Evolutionary conservation across 2,113 vertebrate genomes (phyloP), one percentile per base, ranked within the genome.

Genomic region (Callipepla californica): DNA sequence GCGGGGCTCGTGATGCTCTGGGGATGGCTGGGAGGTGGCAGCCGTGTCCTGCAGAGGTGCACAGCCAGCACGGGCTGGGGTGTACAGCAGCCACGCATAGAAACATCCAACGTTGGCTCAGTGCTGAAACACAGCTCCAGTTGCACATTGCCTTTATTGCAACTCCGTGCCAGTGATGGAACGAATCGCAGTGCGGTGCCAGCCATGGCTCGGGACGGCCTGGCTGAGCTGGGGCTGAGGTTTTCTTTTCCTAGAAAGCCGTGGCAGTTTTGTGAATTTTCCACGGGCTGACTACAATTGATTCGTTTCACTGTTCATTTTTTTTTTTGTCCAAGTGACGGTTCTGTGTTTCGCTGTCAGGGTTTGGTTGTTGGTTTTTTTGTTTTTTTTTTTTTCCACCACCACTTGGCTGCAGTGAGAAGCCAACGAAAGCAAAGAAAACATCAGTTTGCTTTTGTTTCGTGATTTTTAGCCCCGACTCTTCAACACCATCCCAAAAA

Each of bases 241-340:
- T 58, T 6, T 19, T 81, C 62, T 26, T 85, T 96, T 89, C 93
- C 92, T 92, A 77, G 93, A 95, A 93, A 95, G 93, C 90, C 1
- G 0, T 25, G 90, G 93, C 85, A 70, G 76, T 47, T 91, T 66
- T 67, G 6, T 28, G 42, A 63, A 28, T 92, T 95, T 96, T 96
- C 94, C 96, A 38, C 79, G 23, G 0, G 65, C 19, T 0, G 1
- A 26, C 76, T 90, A 7, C 50, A 23, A 70, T 18, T 80, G 80
- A 75, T 86, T 85, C 88, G 88, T 70, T 79, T 83, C 72, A 2
- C 70, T 11, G n/a, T 40, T 87, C 4, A 1, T 44, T 78, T 67
- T 30, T 36, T 30, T 45, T 30, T 36, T 32, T 45, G 30, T 40
- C 28, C 28, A 66, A 96, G 67, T 28, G 4, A n/a, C 32, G 0